Base-by-base conservation (phyloP, 2,888 invertebrate species). In the Oithona nana region DNA sequence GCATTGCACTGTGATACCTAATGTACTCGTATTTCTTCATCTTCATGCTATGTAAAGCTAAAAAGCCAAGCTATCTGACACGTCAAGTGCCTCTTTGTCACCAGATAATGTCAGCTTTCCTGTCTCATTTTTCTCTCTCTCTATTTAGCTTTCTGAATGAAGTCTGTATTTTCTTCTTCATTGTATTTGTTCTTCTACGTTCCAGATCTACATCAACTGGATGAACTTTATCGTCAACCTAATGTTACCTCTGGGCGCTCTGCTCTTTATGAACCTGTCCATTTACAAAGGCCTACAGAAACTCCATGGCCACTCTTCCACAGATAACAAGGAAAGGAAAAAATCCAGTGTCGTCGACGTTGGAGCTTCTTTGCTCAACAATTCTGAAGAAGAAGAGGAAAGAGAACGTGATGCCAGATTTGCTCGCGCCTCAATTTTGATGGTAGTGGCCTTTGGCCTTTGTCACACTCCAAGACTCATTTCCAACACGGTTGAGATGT, bases 191-290 rank as follows among this genome's bases (percentile, higher is more conserved):
- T 49, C n/a, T 49, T 49, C 11, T 49, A 3, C 22, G 2, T 54
- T 54, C 26, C 26, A 54, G 54, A 26, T 54, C 26, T 54, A 54
- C 26, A 54, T 54, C 54, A 54, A 54, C 54, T 54, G 54, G 54
- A 54, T 54, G 54, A 54, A 54, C 26, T 54, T 54, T 26, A 54
- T 54, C 54, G 26, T 54, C 24, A 54, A 54, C 26, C 54, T 54
- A 24, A 20, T 54, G 54, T 24, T 54, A 20, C 54, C 54, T 16
- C 16, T 54, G 24, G 54, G 13, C 24, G 26, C 24, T 22, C 26
- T 54, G 13, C 22, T 54, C 54, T 24, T 16, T 26, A 16, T 54
- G 16, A 54, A 54, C 26, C 26, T 20, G 6, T 20, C 54, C 20
- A 54, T 54, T 26, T 54, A 54, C 54, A 20, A 26, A 20, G 26